phyloP scores from a whole-genome alignment of 2,797 vertebrate genomes.

The Megaceryle alcyon region DNA sequence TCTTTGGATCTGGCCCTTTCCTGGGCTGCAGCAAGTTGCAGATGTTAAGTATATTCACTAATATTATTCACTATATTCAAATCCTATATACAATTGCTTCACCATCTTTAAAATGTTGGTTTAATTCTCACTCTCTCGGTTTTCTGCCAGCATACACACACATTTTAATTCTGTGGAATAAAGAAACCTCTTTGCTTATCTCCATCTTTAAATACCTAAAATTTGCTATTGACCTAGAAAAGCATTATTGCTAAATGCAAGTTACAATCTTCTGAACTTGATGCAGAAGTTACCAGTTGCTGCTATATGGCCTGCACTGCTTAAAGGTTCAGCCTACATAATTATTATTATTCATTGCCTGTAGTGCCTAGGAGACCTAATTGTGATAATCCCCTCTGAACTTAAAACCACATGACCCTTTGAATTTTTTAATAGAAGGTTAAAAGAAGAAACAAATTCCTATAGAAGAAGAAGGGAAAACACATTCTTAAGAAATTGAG shows the following conservation, averaged over 20 bases:
- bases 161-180: background rate
- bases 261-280: background rate
- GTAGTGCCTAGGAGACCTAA: constrained; percentile 59
- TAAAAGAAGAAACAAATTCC: constrained; percentile 65
- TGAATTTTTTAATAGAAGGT: constrained; percentile 45
- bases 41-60: background rate
- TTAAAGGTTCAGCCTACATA: constrained; percentile 2
- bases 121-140: background rate
- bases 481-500: constrained; percentile 26
- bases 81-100: background rate
- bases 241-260: background rate
- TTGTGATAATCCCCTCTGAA: constrained; percentile 67
- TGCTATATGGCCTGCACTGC: constrained; percentile 32
- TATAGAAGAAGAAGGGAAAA: constrained; percentile 34
- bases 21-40: background rate
- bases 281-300: background rate
- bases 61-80: background rate
- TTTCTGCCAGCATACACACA: background rate
- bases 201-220: background rate
- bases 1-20: background rate
- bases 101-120: background rate
- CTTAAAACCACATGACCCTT: constrained; percentile 40
- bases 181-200: background rate
- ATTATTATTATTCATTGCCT: constrained; percentile 64
- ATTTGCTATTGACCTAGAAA: background rate